These are phyloP conservation scores for Aleiodes testaceus DNA, from an alignment of 2,888 invertebrate genomes.

Conservation along the genomic window DNA sequence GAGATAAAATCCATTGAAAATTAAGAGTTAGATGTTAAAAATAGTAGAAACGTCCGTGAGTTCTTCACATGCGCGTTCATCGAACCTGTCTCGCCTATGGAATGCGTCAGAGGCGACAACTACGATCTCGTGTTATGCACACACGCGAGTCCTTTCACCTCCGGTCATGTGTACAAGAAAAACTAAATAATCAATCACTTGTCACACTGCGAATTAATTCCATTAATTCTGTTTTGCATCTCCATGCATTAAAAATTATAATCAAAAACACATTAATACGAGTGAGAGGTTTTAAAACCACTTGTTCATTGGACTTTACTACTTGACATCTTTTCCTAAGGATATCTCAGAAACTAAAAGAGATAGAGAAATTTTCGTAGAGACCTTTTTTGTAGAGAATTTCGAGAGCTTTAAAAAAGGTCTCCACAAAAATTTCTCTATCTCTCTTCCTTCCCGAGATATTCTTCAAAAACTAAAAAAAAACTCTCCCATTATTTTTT, in stretches of 20 bases:
- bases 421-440: too few relatives aligned
- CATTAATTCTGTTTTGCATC: background rate
- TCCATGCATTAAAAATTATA: background rate
- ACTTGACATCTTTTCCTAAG: too few relatives aligned
- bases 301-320: background rate
- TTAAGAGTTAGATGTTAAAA: background rate
- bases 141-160: slow-evolving; percentile 41
- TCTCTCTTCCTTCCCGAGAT: too few relatives aligned
- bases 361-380: too few relatives aligned
- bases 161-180: slow-evolving; percentile 20
- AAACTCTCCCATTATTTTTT: background rate
- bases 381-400: too few relatives aligned
- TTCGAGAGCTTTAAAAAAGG: too few relatives aligned
- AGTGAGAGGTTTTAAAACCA: background rate
- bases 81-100: slow-evolving; percentile 34
- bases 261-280: background rate
- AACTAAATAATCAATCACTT: slow-evolving; percentile 21
- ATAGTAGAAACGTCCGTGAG: slow-evolving; percentile 9
- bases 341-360: too few relatives aligned
- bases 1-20: background rate
- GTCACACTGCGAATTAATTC: slow-evolving; percentile 4
- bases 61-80: slow-evolving; percentile 3
- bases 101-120: slow-evolving; percentile 34
- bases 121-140: slow-evolving; percentile 22
- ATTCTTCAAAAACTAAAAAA: too few relatives aligned